Base-by-base conservation (phyloP, 2,888 invertebrate genomes). In the Parelbella ahira region DNA sequence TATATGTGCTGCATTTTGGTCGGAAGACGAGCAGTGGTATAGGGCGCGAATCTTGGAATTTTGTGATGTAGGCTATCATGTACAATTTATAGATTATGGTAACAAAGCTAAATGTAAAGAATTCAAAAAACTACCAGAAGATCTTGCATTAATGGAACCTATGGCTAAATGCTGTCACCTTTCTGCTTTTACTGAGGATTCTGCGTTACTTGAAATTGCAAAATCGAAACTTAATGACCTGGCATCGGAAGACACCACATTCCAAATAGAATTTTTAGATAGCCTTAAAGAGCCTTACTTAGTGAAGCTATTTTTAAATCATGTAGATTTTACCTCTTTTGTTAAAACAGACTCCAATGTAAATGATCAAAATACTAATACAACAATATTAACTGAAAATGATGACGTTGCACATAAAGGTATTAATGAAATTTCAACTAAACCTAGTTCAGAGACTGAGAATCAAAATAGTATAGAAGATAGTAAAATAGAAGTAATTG, bases 21-120 rank as follows among this genome's bases (percentile, higher is more conserved):
- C 89, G 0, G 92, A 91, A 24, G 92, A 93, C 51, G 88, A 89
- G 25, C 84, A 86, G 50, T 93, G 92, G 92, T 93, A 93, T 58
- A 79, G 93, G 49, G 91, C 91, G 0, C 88, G 88, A 37, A 84
- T 93, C 33, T 60, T 92, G 6, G 90, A 91, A 30, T 88, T 89
- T 43, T 88, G 88, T 24, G 90, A 89, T 8, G 67, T 71, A 0
- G 87, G 88, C 4, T 82, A 88, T 36, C 90, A 89, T 56, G 91
- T 93, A 0, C 76, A 90, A 41, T 93, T 92, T 54, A 88, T 93
- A 9, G 93, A 93, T 68, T 93, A 91, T 54, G 93, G 93, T 1
- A 93, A 92, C 58, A 90, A 91, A 28, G 89, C 91, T 3, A 81
- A 88, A 29, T 89, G 91, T 41, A 87, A 83, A 36, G 89, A 90